A percentile compares a stretch with the other conserved stretches of the same genome.
These are phyloP conservation scores for Antitype chi DNA, from an alignment of 2,888 invertebrate species.

Conservation along the genomic window DNA sequence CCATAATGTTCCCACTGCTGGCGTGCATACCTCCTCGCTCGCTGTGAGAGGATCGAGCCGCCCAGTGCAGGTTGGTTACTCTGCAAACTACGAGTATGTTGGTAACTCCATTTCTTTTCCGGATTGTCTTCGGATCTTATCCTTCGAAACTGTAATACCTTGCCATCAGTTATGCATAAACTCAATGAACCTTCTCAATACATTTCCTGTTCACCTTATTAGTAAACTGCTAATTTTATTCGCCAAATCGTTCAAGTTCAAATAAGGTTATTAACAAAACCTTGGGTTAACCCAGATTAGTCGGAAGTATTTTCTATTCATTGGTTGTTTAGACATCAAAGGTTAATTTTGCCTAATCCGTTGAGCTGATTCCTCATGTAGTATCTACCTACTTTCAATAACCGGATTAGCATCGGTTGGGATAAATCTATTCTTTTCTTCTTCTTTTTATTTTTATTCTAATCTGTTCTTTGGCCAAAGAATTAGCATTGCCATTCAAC, in stretches of 20 bases:
- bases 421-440: not conserved
- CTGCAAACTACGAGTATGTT: too few relatives aligned
- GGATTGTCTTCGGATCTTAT: not conserved
- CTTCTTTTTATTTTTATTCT: too few relatives aligned
- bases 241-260: slow-evolving; percentile 11
- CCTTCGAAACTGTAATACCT: too few relatives aligned
- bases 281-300: slow-evolving; percentile 6
- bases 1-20: not conserved
- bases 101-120: not conserved
- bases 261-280: not conserved
- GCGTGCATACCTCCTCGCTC: not conserved
- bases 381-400: not conserved
- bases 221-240: not conserved
- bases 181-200: not conserved
- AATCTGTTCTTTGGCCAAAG: too few relatives aligned
- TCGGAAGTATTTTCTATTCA: slow-evolving; percentile 17
- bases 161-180: too few relatives aligned
- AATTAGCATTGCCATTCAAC: too few relatives aligned
- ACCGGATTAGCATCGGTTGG: not conserved
- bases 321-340: not conserved
- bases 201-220: not conserved
- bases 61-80: too few relatives aligned
- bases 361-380: not conserved
- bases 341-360: not conserved
- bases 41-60: not conserved